phyloP scores from a whole-genome alignment of 2,888 invertebrate species.

The Dasysyrphus albostriatus region DNA sequence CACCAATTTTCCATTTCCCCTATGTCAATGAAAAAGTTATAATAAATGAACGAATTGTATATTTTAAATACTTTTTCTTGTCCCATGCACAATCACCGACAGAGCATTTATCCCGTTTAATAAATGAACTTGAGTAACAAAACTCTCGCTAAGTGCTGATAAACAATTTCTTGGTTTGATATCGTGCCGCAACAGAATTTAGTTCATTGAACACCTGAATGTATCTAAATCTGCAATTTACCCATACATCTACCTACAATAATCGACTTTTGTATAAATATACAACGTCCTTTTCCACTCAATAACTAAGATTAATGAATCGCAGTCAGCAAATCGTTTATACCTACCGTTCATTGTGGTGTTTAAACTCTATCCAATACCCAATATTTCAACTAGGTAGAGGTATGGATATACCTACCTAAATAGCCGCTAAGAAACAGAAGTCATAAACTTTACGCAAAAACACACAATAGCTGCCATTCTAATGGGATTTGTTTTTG shows the following conservation, averaged over 20 bases:
- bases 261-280: slow-evolving; percentile 8
- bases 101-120: slow-evolving; percentile 18
- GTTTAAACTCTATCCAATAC: slow-evolving; percentile 39
- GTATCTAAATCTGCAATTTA: slow-evolving; percentile 24
- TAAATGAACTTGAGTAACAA: slow-evolving; percentile 33
- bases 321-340: slow-evolving; percentile 66
- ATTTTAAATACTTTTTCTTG: slow-evolving; percentile 29
- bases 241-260: neutral
- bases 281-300: slow-evolving; percentile 5
- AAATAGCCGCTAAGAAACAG: slow-evolving; percentile 19
- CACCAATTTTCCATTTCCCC: neutral
- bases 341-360: slow-evolving; percentile 50
- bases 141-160: slow-evolving; percentile 40
- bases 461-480: slow-evolving; percentile 63
- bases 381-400: neutral
- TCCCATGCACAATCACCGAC: slow-evolving; percentile 17
- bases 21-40: neutral
- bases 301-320: slow-evolving; percentile 69
- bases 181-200: slow-evolving; percentile 23
- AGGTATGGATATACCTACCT: slow-evolving; percentile 29
- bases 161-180: slow-evolving; percentile 16
- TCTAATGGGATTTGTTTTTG: slow-evolving; percentile 53
- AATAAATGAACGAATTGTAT: slow-evolving; percentile 7
- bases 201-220: slow-evolving; percentile 48
- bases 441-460: slow-evolving; percentile 58